phyloP scores from a whole-genome alignment of 2,888 invertebrate genomes.

The Scaptomyza caliginosa region DNA sequence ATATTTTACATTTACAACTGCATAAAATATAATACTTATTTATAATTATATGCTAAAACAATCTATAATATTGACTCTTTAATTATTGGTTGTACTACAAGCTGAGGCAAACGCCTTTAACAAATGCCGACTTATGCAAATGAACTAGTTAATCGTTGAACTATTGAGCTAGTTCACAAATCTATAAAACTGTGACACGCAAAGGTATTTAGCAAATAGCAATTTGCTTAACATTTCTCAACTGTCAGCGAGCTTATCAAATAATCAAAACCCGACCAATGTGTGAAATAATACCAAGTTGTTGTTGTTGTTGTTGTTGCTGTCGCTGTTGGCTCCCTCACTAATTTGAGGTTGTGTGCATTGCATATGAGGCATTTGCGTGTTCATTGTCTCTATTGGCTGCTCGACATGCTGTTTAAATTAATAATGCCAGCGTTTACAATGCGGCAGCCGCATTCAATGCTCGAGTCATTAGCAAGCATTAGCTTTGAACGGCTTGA shows the following conservation, averaged over 20 bases:
- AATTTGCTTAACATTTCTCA: constrained; percentile 34
- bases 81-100: neutral
- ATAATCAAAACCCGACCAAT: constrained; percentile 29
- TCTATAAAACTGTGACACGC: constrained; percentile 29
- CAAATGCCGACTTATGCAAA: constrained; percentile 11
- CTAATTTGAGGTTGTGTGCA: constrained; percentile 20
- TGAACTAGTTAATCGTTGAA: constrained; percentile 2
- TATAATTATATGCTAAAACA: neutral
- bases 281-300: constrained; percentile 36
- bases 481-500: constrained; percentile 24
- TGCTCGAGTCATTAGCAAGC: constrained; percentile 36
- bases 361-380: constrained; percentile 5
- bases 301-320: constrained; percentile 9
- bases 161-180: constrained; percentile 1
- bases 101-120: constrained; percentile 1
- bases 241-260: constrained; percentile 44
- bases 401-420: constrained; percentile 63
- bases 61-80: neutral
- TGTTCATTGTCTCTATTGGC: constrained; percentile 6
- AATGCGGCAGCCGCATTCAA: constrained; percentile 28
- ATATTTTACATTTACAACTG: neutral
- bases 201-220: constrained; percentile 30
- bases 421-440: constrained; percentile 63
- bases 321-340: constrained; percentile 6
- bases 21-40: neutral